Evolutionary conservation across 2,888 invertebrate genomes (phyloP), one percentile per base, ranked within the genome.

Genomic region (Apodemia hepburni): DNA sequence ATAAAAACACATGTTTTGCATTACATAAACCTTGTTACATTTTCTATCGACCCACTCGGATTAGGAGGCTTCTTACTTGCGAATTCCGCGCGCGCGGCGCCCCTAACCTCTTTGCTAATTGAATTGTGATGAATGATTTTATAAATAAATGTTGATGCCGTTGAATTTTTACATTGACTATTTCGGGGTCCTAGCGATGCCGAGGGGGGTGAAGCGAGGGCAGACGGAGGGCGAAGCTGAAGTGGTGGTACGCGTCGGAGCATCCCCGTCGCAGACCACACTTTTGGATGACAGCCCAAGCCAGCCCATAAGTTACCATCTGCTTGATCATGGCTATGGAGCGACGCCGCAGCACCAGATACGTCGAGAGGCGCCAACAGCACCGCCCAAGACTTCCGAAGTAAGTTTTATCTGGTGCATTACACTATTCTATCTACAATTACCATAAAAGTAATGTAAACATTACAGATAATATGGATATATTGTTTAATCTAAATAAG

Each of bases 291-390:
- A 90, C 76, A 92, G 92, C 82, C 92, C 92, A 70, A 84, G 86
- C 76, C 92, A 92, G 79, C 85, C 92, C 73, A 88, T 93, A 75
- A 95, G 94, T 86, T 95, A 95, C 71, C 97, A 97, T 86, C 93
- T 97, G 75, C 93, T 96, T 74, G 97, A 97, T 85, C 97, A 97
- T 81, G 97, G 96, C 73, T 97, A 97, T 89, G 97, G 97, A 71
- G 96, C 95, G 75, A 96, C 96, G 70, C 95, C 96, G 67, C 94
- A 95, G 79, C 93, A 93, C 75, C 94, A 94, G 82, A 92, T 94
- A 71, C 91, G 93, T 76, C 91, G 92, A 69, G 92, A 92, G 84
- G 92, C 87, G 78, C 92, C 84, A 73, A 79, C 89, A 70, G 88
- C 84, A 78, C 92, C 92, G 79, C 91, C 92, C 79, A 92, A 92